phyloP scores from a whole-genome alignment of 2,113 vertebrate species.

The Phoxinus phoxinus region DNA sequence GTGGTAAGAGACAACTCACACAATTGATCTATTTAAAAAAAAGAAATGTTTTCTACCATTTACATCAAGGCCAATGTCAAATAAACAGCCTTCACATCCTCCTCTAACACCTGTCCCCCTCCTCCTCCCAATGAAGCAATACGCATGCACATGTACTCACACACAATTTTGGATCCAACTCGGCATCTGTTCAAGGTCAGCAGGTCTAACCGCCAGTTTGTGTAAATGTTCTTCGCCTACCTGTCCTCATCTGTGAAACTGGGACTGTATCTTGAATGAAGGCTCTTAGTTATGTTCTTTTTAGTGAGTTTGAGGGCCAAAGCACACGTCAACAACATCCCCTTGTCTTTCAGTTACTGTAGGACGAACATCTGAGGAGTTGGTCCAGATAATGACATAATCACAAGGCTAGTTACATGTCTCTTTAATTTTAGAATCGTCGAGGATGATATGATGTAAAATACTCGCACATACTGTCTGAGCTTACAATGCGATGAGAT shows the following conservation, averaged over 20 bases:
- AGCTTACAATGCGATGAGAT: background rate
- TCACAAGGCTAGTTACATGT: constrained; percentile 16
- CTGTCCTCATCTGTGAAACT: constrained; percentile 49
- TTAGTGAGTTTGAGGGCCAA: constrained; percentile 50
- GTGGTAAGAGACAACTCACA: constrained; percentile 47
- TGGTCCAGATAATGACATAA: constrained; percentile 1
- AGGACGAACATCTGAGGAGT: background rate
- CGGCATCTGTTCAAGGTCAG: constrained; percentile 59
- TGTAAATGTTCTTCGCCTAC: constrained; percentile 9
- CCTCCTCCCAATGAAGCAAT: constrained; percentile 24
- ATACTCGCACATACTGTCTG: background rate
- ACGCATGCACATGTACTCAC: constrained; percentile 38
- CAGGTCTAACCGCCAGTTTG: constrained; percentile 48
- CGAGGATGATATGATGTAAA: background rate
- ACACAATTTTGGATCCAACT: constrained; percentile 28
- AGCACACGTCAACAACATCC: constrained; percentile 21
- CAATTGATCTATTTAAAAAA: constrained; percentile 59
- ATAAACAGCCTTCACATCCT: constrained; percentile 56
- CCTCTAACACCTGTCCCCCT: constrained; percentile 19
- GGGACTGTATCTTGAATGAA: constrained; percentile 44
- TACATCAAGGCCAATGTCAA: constrained; percentile 62
- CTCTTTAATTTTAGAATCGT: background rate
- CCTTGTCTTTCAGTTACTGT: background rate
- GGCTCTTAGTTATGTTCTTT: constrained; percentile 42
- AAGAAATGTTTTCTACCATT: constrained; percentile 49